Percentiles rank a stretch among this genome's conserved stretches.
phyloP scores from a whole-genome alignment of 1,140 invertebrate genomes.

The Drosophila tani region DNA sequence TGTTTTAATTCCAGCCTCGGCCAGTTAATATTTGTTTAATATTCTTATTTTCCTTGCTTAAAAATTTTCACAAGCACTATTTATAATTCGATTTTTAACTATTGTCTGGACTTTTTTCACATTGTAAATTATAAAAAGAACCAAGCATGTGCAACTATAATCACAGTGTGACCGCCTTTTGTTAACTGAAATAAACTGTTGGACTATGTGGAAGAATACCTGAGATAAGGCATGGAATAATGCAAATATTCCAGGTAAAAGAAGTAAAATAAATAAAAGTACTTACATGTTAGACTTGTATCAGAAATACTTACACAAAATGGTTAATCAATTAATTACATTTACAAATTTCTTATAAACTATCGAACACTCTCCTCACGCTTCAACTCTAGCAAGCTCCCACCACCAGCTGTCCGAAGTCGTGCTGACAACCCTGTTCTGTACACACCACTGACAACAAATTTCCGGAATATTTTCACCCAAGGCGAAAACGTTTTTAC shows the following conservation, averaged over 20 bases:
- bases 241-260: background rate
- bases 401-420: background rate
- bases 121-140: slow-evolving; percentile 28
- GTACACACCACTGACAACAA: slow-evolving; percentile 20
- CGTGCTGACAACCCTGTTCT: slow-evolving; percentile 39
- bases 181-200: background rate
- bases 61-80: background rate
- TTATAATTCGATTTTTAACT: background rate
- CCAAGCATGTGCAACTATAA: slow-evolving; percentile 57
- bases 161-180: background rate
- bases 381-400: too few species aligned
- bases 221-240: background rate
- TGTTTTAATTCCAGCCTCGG: too few species aligned
- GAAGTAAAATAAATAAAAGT: background rate
- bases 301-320: background rate
- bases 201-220: too few species aligned
- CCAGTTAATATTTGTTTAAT: background rate
- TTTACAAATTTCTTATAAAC: background rate
- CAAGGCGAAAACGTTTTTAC: slow-evolving; percentile 18
- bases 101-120: slow-evolving; percentile 3
- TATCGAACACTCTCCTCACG: background rate
- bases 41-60: background rate
- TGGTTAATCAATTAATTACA: background rate
- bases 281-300: background rate
- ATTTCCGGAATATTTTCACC: slow-evolving; percentile 11